Conservation (phyloP, 2,797 vertebrate species). For the Leptodactylus fallax region DNA sequence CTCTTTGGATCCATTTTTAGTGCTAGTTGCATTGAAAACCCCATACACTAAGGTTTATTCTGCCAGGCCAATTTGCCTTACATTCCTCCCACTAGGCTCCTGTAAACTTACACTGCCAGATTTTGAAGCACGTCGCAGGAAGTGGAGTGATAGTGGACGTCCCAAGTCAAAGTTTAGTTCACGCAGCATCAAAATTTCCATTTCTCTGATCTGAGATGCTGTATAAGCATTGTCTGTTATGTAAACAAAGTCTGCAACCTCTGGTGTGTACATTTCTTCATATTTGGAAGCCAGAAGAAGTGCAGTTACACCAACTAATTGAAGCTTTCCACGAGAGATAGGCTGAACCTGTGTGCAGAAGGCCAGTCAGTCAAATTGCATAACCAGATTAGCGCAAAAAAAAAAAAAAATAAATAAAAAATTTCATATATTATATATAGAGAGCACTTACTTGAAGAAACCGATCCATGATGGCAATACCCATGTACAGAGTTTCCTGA, state of each 20-base stretch:
- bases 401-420: background rate
- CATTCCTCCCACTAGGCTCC: background rate
- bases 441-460: slow-evolving; percentile 84
- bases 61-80: too few species aligned
- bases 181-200: slow-evolving; percentile 86
- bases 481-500: slow-evolving; percentile 94
- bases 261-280: slow-evolving; percentile 89
- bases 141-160: slow-evolving; percentile 90
- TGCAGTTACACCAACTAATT: slow-evolving; percentile 89
- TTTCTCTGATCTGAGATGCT: slow-evolving; percentile 84
- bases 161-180: slow-evolving; percentile 88
- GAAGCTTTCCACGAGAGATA: slow-evolving; percentile 87
- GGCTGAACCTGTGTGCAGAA: slow-evolving; percentile 79
- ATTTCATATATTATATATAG: background rate
- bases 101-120: slow-evolving; percentile 82
- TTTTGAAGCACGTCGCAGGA: slow-evolving; percentile 91
- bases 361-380: too few species aligned
- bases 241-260: slow-evolving; percentile 90
- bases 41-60: too few species aligned
- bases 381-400: background rate
- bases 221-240: slow-evolving; percentile 91
- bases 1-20: too few species aligned
- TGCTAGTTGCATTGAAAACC: background rate
- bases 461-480: slow-evolving; percentile 88
- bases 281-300: slow-evolving; percentile 93